Evolutionary conservation across 1,140 invertebrate genomes (phyloP).

Genomic region (Diorhabda carinulata): DNA sequence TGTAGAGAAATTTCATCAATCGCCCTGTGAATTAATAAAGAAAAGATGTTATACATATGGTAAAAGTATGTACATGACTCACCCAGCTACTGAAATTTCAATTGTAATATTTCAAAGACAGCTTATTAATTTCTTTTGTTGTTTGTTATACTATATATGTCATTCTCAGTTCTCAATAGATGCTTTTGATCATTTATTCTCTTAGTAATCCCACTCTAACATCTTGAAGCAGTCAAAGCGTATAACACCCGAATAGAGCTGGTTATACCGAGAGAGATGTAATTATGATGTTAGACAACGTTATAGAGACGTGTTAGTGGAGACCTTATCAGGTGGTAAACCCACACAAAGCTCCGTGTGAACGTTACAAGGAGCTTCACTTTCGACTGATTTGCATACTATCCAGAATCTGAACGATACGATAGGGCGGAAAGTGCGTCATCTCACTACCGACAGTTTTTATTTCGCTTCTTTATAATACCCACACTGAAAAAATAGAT

Average conservation of each 20-base stretch:
- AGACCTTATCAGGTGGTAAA: slow-evolving; percentile 23
- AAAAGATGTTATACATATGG: too few species aligned
- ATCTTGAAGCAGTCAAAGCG: background rate
- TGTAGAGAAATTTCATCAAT: too few species aligned
- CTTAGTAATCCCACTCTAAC: background rate
- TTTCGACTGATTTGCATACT: slow-evolving; percentile 24
- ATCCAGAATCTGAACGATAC: slow-evolving; percentile 9
- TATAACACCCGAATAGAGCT: background rate
- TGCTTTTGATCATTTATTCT: background rate
- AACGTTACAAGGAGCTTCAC: slow-evolving; percentile 21
- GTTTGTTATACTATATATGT: too few species aligned
- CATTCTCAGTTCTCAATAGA: too few species aligned
- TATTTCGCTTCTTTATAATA: too few species aligned
- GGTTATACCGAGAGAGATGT: slow-evolving; percentile 5
- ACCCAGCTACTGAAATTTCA: too few species aligned
- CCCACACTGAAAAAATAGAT: too few species aligned
- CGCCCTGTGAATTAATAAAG: too few species aligned
- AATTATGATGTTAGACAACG: slow-evolving; percentile 20
- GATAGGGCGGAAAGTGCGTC: background rate
- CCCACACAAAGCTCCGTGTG: slow-evolving; percentile 21
- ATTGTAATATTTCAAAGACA: too few species aligned
- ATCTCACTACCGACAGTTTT: too few species aligned
- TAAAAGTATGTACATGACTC: too few species aligned
- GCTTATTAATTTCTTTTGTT: too few species aligned
- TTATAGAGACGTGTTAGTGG: slow-evolving; percentile 22